phyloP scores from a whole-genome alignment of 2,888 invertebrate genomes.

The Sinotaia quadrata region DNA sequence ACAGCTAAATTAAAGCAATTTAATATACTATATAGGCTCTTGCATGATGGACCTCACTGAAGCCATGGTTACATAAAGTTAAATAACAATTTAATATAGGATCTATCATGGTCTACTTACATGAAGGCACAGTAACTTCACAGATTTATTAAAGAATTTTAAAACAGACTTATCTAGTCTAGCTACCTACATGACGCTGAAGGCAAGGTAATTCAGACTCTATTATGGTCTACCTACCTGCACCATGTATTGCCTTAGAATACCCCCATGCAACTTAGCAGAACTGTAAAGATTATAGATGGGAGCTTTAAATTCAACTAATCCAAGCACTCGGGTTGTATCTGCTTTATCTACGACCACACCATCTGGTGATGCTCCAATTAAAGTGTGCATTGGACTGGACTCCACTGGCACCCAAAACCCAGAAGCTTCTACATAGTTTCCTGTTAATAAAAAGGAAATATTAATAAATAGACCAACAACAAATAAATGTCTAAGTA shows the following conservation, averaged over 20 bases:
- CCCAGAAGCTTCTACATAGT: conserved; percentile 44
- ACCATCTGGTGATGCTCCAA: conserved; percentile 60
- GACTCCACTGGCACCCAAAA: conserved; percentile 51
- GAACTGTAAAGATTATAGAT: conserved; percentile 47
- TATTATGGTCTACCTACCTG: too few species aligned
- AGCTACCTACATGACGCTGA: too few species aligned
- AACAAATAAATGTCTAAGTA: not conserved
- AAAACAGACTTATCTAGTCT: too few species aligned
- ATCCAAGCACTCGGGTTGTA: conserved; percentile 38
- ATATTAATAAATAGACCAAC: not conserved
- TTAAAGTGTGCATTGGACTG: conserved; percentile 40
- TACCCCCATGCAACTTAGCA: conserved; percentile 31
- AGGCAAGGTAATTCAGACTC: too few species aligned
- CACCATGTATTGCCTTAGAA: conserved; percentile 59
- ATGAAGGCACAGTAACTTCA: too few species aligned
- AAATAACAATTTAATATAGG: too few species aligned
- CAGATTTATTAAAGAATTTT: too few species aligned
- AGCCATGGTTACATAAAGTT: too few species aligned
- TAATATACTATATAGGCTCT: too few species aligned
- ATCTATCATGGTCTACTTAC: too few species aligned
- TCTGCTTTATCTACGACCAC: conserved; percentile 40
- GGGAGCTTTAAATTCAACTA: conserved; percentile 61
- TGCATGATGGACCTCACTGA: too few species aligned
- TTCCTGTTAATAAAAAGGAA: not conserved
- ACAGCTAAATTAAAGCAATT: too few species aligned